These are phyloP conservation scores for Herpetotheres cachinnans DNA, from an alignment of 2,113 vertebrate species.

Conservation along the genomic window DNA sequence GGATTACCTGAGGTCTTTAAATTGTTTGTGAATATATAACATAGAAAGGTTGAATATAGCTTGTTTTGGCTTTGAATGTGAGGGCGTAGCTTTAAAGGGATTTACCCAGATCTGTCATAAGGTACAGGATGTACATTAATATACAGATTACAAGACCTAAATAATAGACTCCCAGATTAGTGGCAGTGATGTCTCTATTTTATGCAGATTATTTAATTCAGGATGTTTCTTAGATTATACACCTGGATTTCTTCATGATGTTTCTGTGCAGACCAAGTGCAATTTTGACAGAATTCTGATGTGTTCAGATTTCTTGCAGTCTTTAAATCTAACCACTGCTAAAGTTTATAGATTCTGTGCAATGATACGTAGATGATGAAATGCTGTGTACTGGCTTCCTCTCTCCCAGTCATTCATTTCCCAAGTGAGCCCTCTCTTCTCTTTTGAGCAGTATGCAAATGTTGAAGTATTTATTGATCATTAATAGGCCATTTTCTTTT, in stretches of 20 bases:
- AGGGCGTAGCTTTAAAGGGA: background rate
- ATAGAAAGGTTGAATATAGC: background rate
- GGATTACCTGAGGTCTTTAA: background rate
- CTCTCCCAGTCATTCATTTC: background rate
- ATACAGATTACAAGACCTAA: background rate
- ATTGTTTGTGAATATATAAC: background rate
- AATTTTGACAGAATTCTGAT: background rate
- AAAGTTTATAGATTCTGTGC: background rate
- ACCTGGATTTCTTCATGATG: background rate
- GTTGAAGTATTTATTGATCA: background rate
- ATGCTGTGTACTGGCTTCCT: background rate
- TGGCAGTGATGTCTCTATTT: background rate
- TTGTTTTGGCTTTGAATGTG: background rate
- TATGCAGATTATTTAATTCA: background rate
- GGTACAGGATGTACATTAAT: background rate
- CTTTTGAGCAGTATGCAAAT: background rate
- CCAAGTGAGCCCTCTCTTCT: background rate
- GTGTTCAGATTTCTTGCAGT: background rate
- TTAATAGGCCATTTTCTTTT: background rate
- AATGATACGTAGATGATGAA: background rate
- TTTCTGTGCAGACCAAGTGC: background rate
- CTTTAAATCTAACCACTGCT: background rate
- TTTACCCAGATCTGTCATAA: background rate
- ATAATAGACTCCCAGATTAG: background rate
- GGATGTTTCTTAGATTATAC: background rate